A percentile compares a stretch with the other conserved stretches of the same genome.
Conservation (phyloP, 2,888 invertebrate species). For the Patella pellucida region DNA sequence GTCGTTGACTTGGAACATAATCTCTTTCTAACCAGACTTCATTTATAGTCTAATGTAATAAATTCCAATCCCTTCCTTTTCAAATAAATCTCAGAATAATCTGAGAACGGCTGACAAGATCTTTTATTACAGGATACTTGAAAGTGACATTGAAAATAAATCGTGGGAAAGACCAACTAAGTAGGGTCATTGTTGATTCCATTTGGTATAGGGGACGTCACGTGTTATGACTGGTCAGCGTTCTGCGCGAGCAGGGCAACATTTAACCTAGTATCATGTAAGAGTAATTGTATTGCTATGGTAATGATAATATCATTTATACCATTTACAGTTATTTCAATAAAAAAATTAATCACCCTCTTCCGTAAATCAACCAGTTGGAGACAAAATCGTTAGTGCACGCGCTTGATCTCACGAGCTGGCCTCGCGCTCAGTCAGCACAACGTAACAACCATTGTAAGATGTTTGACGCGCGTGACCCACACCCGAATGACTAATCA, state of each 20-base stretch:
- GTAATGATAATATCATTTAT: conserved; percentile 3
- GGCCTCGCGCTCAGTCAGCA: conserved; percentile 1
- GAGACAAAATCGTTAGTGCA: not conserved
- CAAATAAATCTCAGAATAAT: not conserved
- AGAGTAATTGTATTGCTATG: not conserved
- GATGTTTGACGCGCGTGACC: not conserved
- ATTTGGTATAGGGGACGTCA: not conserved
- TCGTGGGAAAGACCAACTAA: not conserved
- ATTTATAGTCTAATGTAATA: no score
- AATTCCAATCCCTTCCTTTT: not conserved
- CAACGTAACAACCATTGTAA: not conserved
- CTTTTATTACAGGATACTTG: not conserved
- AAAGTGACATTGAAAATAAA: not conserved
- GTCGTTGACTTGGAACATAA: no score
- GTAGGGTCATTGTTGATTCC: not conserved
- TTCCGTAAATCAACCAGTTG: no score
- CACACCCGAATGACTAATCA: not conserved
- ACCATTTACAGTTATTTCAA: not conserved
- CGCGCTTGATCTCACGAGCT: not conserved
- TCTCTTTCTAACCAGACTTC: no score
- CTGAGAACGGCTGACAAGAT: not conserved
- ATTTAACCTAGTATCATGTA: not conserved
- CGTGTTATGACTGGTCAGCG: conserved; percentile 3
- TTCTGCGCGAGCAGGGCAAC: not conserved
- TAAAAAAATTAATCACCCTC: no score